A percentile compares a stretch with the other conserved stretches of the same genome.
phyloP scores from a whole-genome alignment of 2,888 invertebrate genomes.

The Toxonevra muliebris region DNA sequence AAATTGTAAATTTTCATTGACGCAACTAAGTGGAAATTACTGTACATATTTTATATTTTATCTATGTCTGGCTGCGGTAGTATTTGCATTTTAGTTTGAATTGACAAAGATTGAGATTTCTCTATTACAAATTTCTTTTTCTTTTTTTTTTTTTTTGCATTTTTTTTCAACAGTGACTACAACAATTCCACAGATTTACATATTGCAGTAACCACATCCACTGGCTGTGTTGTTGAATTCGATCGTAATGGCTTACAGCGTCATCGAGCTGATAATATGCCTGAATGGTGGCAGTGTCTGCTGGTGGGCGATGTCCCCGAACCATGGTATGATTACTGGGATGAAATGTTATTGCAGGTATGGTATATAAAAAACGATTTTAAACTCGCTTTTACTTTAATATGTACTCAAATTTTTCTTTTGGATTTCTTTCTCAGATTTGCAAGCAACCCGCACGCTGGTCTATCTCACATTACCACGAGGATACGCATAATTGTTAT shows the following conservation, averaged over 20 bases:
- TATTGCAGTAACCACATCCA: conserved; percentile 87
- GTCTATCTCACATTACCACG: conserved; percentile 77
- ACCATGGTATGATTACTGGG: conserved; percentile 76
- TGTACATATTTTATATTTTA: too few relatives aligned
- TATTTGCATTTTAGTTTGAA: conserved; percentile 2
- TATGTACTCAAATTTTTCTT: conserved; percentile 3
- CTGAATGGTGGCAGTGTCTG: conserved; percentile 74
- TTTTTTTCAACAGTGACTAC: conserved; percentile 73
- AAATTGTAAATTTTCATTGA: too few relatives aligned
- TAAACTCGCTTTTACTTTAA: too few relatives aligned
- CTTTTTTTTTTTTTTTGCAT: conserved; percentile 5
- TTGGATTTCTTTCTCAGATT: conserved; percentile 45
- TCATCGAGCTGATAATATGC: conserved; percentile 59
- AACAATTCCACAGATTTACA: conserved; percentile 85
- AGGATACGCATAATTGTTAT: conserved; percentile 84
- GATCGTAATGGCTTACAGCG: conserved; percentile 78
- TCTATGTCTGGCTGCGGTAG: too few relatives aligned
- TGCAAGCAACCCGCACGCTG: conserved; percentile 66
- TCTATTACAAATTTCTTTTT: background rate
- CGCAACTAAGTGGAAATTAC: too few relatives aligned
- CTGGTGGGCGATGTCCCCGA: conserved; percentile 75
- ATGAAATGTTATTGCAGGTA: conserved; percentile 72
- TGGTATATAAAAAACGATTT: too few relatives aligned
- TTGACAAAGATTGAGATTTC: background rate
- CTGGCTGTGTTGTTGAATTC: conserved; percentile 83